Conservation (phyloP, 2,113 vertebrate genomes). For the Anseranas semipalmata region DNA sequence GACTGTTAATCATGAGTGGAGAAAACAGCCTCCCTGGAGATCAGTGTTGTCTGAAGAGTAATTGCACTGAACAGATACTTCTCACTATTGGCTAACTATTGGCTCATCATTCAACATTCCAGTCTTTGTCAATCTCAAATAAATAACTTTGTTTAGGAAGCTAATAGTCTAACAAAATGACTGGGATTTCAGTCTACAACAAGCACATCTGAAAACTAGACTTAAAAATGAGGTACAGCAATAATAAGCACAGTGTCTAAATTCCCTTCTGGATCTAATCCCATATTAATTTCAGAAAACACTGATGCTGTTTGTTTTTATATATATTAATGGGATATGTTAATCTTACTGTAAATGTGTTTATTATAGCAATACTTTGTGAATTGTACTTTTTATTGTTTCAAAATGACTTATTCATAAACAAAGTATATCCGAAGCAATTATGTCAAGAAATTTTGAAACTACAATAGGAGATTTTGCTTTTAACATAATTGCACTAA, state of each 20-base stretch:
- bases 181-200: neutral
- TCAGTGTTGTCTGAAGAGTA: neutral
- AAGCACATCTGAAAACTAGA: neutral
- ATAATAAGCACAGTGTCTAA: neutral
- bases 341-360: neutral
- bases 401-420: constrained; percentile 8
- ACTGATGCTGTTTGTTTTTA: neutral
- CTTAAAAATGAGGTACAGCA: neutral
- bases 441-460: neutral
- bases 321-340: neutral
- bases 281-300: neutral
- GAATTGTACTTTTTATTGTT: neutral
- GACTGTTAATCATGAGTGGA: neutral
- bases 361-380: neutral
- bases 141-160: neutral
- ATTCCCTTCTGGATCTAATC: neutral
- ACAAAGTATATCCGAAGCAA: neutral
- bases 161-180: neutral
- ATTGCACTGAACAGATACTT: neutral
- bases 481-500: constrained; percentile 11
- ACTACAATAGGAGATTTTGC: neutral
- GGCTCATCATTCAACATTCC: neutral
- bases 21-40: neutral
- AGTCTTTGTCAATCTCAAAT: neutral
- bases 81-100: neutral